These are phyloP conservation scores for Orycteropus afer DNA, from an alignment of 2,113 vertebrate genomes.

Conservation along the genomic window DNA sequence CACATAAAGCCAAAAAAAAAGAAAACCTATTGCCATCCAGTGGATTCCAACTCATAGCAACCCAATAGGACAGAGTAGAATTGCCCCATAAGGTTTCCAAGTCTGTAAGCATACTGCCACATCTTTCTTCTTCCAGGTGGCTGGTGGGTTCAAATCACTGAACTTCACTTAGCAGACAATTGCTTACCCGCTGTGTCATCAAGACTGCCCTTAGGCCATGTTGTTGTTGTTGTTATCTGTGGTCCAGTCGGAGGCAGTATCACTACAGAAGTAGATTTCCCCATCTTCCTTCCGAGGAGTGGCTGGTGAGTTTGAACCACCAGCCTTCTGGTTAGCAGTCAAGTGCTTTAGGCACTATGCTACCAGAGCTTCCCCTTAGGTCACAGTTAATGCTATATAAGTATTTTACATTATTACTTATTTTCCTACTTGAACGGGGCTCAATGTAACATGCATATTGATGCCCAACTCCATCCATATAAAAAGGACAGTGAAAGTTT, in stretches of 20 bases:
- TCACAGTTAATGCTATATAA: background rate
- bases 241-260: no score
- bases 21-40: background rate
- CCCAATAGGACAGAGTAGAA: background rate
- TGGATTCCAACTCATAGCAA: background rate
- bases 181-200: background rate
- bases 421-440: conserved; percentile 1
- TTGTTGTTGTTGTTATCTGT: no score
- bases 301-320: no score
- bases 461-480: background rate
- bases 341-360: no score
- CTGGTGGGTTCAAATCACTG: background rate
- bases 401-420: background rate
- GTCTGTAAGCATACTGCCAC: no score
- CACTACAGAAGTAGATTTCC: no score
- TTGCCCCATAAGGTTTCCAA: background rate
- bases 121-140: no score
- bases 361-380: background rate
- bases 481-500: background rate
- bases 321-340: no score
- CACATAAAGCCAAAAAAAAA: background rate
- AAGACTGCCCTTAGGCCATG: no score
- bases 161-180: background rate
- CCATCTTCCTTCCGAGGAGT: no score
- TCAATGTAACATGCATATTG: background rate